A percentile compares a stretch with the other conserved stretches of the same genome.
These are phyloP conservation scores for Holotrichia oblita DNA, from an alignment of 1,140 invertebrate genomes.

Conservation along the genomic window DNA sequence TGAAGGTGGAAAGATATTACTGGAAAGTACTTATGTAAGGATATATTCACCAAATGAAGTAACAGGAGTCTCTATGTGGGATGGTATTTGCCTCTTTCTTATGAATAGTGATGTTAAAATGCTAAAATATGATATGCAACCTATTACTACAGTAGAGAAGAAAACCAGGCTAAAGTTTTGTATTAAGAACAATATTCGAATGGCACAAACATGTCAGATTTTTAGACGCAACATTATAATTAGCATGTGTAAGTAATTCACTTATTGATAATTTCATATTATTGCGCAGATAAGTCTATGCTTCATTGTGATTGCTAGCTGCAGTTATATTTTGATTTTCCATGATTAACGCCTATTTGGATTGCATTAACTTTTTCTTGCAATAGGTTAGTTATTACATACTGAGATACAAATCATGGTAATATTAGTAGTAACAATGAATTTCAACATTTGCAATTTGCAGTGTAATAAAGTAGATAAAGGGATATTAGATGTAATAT, in stretches of 20 bases:
- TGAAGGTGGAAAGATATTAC: slow-evolving; percentile 46
- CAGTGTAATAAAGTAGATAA: too few species aligned
- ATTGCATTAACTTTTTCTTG: too few species aligned
- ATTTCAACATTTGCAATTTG: too few species aligned
- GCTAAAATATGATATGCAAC: slow-evolving; percentile 51
- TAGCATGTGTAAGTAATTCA: slow-evolving; percentile 52
- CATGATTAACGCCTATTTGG: too few species aligned
- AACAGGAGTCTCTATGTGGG: slow-evolving; percentile 56
- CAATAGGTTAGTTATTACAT: too few species aligned
- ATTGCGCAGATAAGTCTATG: too few species aligned
- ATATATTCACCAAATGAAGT: slow-evolving; percentile 57
- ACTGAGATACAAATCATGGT: too few species aligned
- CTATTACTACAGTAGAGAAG: slow-evolving; percentile 49
- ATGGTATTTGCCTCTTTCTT: slow-evolving; percentile 55
- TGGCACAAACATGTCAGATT: slow-evolving; percentile 49
- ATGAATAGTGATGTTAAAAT: slow-evolving; percentile 55
- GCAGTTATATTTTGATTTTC: too few species aligned
- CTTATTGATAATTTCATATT: too few species aligned
- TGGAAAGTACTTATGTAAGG: slow-evolving; percentile 55
- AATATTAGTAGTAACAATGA: too few species aligned
- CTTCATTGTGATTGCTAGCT: too few species aligned
- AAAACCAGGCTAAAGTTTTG: slow-evolving; percentile 49
- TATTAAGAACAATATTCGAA: slow-evolving; percentile 44
- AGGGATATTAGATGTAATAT: too few species aligned
- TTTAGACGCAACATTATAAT: slow-evolving; percentile 56